Percentiles rank a stretch among this genome's conserved stretches.
These are phyloP conservation scores for Drosophila grimshawi DNA, from an alignment of 1,140 invertebrate genomes.

Conservation along the genomic window DNA sequence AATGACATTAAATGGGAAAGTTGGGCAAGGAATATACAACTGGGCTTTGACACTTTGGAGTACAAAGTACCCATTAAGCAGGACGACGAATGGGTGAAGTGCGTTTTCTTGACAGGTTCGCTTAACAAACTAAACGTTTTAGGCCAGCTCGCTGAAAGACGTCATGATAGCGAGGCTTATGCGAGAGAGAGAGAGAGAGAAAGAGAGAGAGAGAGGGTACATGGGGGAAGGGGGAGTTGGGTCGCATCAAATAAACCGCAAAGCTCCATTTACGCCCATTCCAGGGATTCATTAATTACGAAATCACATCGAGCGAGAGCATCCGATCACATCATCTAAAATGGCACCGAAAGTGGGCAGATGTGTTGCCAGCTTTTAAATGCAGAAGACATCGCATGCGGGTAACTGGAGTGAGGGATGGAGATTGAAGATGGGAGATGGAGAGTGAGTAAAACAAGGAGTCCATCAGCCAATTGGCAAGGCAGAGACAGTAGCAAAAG, in stretches of 20 bases:
- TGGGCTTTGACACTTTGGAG: conserved; percentile 11
- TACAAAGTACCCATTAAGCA: conserved; percentile 18
- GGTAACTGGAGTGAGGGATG: neutral
- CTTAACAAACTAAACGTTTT: conserved; percentile 23
- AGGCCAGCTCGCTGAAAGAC: conserved; percentile 28
- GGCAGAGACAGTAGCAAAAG: conserved; percentile 32
- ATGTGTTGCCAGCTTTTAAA: conserved; percentile 51
- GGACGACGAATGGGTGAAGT: conserved; percentile 14
- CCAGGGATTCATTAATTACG: conserved; percentile 77
- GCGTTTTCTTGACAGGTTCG: conserved; percentile 31
- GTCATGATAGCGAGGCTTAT: no score
- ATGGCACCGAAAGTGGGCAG: conserved; percentile 13
- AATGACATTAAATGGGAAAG: conserved; percentile 10
- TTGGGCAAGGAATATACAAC: conserved; percentile 4
- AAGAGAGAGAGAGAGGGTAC: no score
- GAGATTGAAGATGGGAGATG: neutral
- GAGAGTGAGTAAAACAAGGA: neutral
- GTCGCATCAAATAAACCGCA: conserved; percentile 59
- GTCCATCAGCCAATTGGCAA: conserved; percentile 51
- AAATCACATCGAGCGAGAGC: conserved; percentile 74
- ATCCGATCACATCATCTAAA: conserved; percentile 70
- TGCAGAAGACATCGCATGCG: conserved; percentile 50
- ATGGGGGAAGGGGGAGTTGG: neutral
- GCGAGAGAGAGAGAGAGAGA: no score
- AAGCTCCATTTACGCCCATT: conserved; percentile 56